Evolutionary conservation across 2,888 invertebrate genomes (phyloP).

Genomic region (Campopleginae sp.): DNA sequence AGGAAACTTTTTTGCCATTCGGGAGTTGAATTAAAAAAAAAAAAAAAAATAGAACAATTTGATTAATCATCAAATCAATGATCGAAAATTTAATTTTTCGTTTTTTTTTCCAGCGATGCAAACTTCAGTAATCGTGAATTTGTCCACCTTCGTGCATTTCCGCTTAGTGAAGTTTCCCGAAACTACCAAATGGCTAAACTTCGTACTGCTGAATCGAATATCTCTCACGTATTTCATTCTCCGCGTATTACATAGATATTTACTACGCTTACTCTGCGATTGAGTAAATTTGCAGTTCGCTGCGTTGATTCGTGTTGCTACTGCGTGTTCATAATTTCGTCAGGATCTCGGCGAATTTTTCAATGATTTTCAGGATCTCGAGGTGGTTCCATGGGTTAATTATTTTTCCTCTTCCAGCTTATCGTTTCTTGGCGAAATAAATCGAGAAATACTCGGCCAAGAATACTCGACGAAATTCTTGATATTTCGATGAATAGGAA

Average conservation of each 20-base stretch:
- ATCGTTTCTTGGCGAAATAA: neutral
- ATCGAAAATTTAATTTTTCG: too few species aligned
- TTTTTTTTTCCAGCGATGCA: too few species aligned
- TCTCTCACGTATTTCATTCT: neutral
- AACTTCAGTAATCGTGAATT: too few species aligned
- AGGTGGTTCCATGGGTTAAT: neutral
- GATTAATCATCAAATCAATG: too few species aligned
- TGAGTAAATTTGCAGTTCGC: neutral
- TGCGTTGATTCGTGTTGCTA: neutral
- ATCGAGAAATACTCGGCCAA: neutral
- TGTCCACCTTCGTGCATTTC: neutral
- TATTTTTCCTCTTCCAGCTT: neutral
- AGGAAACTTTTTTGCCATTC: too few species aligned
- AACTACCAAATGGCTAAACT: neutral
- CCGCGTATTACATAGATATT: neutral
- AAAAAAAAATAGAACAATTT: too few species aligned
- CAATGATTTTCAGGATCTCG: neutral
- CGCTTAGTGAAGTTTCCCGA: neutral
- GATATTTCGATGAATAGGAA: too few species aligned
- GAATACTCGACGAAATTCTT: too few species aligned
- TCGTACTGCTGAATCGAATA: conserved; percentile 15
- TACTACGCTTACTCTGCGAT: neutral
- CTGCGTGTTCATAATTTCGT: neutral
- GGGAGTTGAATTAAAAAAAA: too few species aligned
- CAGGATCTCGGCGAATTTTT: neutral